phyloP scores from a whole-genome alignment of 2,113 vertebrate genomes.

The Corythornis madagascariensis region DNA sequence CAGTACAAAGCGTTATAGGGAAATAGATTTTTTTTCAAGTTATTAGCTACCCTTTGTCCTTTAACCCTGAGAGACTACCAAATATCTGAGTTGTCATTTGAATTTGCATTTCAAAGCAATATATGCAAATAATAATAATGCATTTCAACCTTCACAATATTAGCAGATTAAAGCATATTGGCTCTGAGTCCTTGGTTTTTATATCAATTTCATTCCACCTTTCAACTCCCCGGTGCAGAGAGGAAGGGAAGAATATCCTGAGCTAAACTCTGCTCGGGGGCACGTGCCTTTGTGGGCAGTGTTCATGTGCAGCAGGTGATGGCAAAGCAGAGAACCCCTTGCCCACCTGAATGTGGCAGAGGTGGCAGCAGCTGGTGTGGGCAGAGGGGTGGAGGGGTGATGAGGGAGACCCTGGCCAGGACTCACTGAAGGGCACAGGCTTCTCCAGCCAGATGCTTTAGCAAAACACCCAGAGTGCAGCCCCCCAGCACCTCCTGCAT shows the following conservation, averaged over 20 bases:
- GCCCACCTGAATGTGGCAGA: not conserved
- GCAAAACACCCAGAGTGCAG: not conserved
- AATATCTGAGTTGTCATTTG: not conserved
- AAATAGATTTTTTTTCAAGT: constrained; percentile 25
- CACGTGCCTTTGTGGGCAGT: not conserved
- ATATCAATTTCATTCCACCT: not conserved
- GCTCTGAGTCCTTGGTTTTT: not conserved
- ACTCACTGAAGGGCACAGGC: not conserved
- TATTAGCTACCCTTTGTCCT: constrained; percentile 36
- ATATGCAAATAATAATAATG: constrained; percentile 32
- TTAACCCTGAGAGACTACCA: constrained; percentile 32
- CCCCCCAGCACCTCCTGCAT: not conserved
- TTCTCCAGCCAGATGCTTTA: not conserved
- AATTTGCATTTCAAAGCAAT: constrained; percentile 69
- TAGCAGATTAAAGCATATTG: constrained; percentile 53
- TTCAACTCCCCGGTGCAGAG: not conserved
- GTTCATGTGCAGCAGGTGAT: fast-evolving
- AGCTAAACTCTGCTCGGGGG: not conserved
- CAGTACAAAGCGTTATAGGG: not conserved
- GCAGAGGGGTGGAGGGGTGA: not conserved
- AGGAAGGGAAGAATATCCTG: not conserved
- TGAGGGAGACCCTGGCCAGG: no score
- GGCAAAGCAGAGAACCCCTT: not conserved
- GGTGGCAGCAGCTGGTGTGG: not conserved
- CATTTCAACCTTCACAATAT: not conserved